Evolutionary conservation across 2,888 invertebrate species (phyloP), one percentile per base, ranked within the genome.

Genomic region (Bellardia pandia): DNA sequence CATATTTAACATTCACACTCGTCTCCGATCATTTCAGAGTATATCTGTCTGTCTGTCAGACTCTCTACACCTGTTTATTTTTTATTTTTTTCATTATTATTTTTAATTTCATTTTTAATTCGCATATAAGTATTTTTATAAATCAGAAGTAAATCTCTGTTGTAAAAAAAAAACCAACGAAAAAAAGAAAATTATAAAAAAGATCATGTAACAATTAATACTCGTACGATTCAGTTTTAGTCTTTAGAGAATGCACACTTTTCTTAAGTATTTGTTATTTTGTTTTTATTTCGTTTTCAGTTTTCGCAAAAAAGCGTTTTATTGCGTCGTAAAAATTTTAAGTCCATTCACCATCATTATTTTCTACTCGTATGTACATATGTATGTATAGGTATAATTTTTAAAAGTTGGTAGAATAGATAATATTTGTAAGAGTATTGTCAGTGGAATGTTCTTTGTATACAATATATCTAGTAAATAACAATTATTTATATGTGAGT

Each of bases 21-120:
- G n/a, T 60, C 69, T 62, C 48, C 60, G 58, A 6, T 3, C 45
- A 75, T 64, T 77, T 60, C 48, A 30, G 69, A 74, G 23, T 23
- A 23, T 23, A 23, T 23, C 66, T 60, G 71, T 66, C 81, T 60
- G 77, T 56, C 64, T 76, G 69, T 62, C 77, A 74, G 66, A 69
- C 51, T 75, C 71, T 85, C 81, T 85, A 79, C 85, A 88, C 86
- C 83, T 86, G 76, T 48, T 72, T 33, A 40, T 6, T 45, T 58
- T 11, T 23, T 23, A 23, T 23, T 23, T 23, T 23, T 68, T 82
- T 79, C 11, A 64, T 64, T 66, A 66, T 1, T 42, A 60, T 64
- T 48, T 60, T 56, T 69, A 23, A 23, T 23, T 48, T 68, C 9
- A 42, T 66, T 79, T 79, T 72, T 66, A 76, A 51, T 84, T 69